These are phyloP conservation scores for Phrynosoma blainvillii DNA, from an alignment of 2,113 vertebrate genomes.

Conservation along the genomic window DNA sequence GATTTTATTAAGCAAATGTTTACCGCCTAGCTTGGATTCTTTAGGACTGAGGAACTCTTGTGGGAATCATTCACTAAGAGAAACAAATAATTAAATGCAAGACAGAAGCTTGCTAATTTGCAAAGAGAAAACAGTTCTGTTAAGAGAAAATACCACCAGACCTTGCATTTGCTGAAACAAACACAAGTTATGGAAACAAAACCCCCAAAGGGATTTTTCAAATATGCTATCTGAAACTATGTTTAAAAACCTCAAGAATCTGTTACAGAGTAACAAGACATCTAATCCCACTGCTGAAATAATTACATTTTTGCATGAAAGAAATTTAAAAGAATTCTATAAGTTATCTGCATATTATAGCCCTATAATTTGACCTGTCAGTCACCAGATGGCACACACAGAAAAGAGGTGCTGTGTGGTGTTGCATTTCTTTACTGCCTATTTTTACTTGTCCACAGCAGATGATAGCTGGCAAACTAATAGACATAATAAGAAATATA, in stretches of 20 bases:
- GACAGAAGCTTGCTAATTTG: neutral
- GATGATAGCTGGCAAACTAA: neutral
- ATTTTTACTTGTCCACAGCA: neutral
- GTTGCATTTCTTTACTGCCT: slow-evolving; percentile 25
- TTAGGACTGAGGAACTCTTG: neutral
- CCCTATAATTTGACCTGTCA: slow-evolving; percentile 28
- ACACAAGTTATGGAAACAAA: slow-evolving; percentile 12
- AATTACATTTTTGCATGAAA: slow-evolving; percentile 27
- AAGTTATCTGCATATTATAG: slow-evolving; percentile 14
- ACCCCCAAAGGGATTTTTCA: slow-evolving; percentile 29
- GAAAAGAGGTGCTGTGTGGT: neutral
- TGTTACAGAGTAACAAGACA: slow-evolving; percentile 20
- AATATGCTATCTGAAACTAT: slow-evolving; percentile 1
- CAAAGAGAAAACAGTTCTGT: neutral
- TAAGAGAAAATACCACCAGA: slow-evolving; percentile 2
- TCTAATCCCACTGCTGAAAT: slow-evolving; percentile 30
- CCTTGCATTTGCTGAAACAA: slow-evolving; percentile 8
- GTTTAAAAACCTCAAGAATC: slow-evolving; percentile 15
- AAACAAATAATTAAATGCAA: slow-evolving; percentile 16
- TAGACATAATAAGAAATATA: slow-evolving; percentile 9
- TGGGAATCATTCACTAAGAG: neutral
- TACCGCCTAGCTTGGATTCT: neutral
- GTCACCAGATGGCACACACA: slow-evolving; percentile 1
- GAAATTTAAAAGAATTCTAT: slow-evolving; percentile 12
- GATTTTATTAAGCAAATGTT: neutral